Conservation (phyloP, 2,113 vertebrate species). For the Bombycilla garrulus region DNA sequence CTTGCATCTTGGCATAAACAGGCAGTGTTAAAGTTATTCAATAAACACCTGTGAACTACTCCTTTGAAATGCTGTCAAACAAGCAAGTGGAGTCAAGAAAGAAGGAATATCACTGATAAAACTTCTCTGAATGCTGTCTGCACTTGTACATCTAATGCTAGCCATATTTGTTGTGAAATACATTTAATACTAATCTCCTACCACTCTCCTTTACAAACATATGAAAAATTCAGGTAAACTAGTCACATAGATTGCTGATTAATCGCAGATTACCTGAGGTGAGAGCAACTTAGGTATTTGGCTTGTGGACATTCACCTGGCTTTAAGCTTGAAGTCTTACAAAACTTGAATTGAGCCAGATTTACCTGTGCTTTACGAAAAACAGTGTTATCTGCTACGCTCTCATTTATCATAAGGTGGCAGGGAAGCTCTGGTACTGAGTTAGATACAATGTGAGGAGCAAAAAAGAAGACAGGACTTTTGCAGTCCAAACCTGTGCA, state of each 20-base stretch:
- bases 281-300: background rate
- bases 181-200: background rate
- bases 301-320: background rate
- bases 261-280: background rate
- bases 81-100: background rate
- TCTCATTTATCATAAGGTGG: background rate
- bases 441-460: background rate
- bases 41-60: background rate
- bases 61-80: background rate
- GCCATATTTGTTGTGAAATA: background rate
- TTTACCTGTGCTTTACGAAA: background rate
- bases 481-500: background rate
- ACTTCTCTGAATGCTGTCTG: background rate
- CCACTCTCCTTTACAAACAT: background rate
- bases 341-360: background rate
- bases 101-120: background rate
- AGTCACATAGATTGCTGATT: background rate
- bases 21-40: background rate
- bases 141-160: background rate
- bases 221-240: background rate
- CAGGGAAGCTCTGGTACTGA: background rate
- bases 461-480: background rate
- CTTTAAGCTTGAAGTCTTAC: background rate
- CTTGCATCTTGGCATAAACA: background rate
- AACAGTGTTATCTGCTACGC: accelerated